Conservation (phyloP, 2,888 invertebrate species). For the Hololepta plana region DNA sequence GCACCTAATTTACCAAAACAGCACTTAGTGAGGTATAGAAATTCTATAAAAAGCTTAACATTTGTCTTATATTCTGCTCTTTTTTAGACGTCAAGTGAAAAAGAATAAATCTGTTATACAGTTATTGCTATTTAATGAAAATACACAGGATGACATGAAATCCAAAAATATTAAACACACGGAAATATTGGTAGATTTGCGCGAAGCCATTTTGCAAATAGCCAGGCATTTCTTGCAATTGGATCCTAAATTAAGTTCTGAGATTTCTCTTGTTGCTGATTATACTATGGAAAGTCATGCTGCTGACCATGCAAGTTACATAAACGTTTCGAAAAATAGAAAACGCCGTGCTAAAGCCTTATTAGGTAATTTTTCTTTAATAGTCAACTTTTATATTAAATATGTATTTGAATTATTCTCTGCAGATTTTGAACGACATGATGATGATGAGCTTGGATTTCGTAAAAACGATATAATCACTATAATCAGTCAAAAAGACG, state of each 20-base stretch:
- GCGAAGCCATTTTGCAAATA: constrained; percentile 87
- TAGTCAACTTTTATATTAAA: constrained; percentile 3
- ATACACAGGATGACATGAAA: constrained; percentile 64
- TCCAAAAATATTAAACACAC: constrained; percentile 97
- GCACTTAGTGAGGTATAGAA: constrained; percentile 50
- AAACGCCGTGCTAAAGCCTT: constrained; percentile 87
- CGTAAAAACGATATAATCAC: constrained; percentile 97
- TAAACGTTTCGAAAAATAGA: constrained; percentile 78
- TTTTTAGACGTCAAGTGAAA: constrained; percentile 64
- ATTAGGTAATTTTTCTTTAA: constrained; percentile 31
- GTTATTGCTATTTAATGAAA: constrained; percentile 68
- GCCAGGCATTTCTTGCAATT: constrained; percentile 88
- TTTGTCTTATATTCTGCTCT: constrained; percentile 6
- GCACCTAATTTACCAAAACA: constrained; percentile 88
- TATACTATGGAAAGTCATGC: constrained; percentile 92
- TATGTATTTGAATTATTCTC: constrained; percentile 8
- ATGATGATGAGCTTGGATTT: constrained; percentile 96
- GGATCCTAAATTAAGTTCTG: constrained; percentile 68
- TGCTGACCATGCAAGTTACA: constrained; percentile 83
- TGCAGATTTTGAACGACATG: constrained; percentile 87
- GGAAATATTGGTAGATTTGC: constrained; percentile 91
- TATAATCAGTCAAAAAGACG: constrained; percentile 91
- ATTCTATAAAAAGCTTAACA: neutral
- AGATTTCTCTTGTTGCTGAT: constrained; percentile 73
- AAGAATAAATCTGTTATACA: constrained; percentile 82